Evolutionary conservation across 1,140 invertebrate species (phyloP).

Genomic region (Plutomurus gul): DNA sequence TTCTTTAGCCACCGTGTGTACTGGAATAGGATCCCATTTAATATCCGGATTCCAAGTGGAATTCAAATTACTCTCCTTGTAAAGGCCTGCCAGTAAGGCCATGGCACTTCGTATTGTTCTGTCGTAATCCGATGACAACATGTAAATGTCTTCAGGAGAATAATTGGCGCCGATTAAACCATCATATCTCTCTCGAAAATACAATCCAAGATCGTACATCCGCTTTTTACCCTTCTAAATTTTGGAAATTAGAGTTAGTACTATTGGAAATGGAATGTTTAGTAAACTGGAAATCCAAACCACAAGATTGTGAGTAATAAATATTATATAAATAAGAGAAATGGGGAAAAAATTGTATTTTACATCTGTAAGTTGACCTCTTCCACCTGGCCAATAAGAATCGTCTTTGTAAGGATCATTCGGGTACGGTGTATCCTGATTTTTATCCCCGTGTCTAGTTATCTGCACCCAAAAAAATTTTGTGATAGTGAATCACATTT

Average conservation of each 20-base stretch:
- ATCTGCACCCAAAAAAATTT: too few species aligned
- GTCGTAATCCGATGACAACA: constrained; percentile 67
- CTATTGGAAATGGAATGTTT: too few species aligned
- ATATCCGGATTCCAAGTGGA: constrained; percentile 71
- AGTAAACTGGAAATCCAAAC: too few species aligned
- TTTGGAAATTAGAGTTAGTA: too few species aligned
- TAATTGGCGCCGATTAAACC: not conserved
- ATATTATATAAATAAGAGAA: too few species aligned
- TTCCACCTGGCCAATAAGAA: constrained; percentile 36
- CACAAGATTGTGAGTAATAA: too few species aligned
- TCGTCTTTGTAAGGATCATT: constrained; percentile 36
- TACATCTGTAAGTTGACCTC: constrained; percentile 65
- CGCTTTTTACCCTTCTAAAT: constrained; percentile 17
- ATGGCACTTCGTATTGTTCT: constrained; percentile 90
- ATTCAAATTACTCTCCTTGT: constrained; percentile 73
- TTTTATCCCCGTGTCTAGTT: constrained; percentile 33
- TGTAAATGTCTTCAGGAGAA: not conserved
- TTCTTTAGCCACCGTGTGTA: constrained; percentile 73
- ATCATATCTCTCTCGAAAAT: constrained; percentile 1
- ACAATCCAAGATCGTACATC: constrained; percentile 6
- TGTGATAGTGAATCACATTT: too few species aligned
- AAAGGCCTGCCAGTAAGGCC: constrained; percentile 74
- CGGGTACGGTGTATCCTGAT: constrained; percentile 11
- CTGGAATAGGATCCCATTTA: constrained; percentile 85
- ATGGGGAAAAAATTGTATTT: too few species aligned